Evolutionary conservation across 2,113 vertebrate genomes (phyloP).

Genomic region (Kryptolebias marmoratus): DNA sequence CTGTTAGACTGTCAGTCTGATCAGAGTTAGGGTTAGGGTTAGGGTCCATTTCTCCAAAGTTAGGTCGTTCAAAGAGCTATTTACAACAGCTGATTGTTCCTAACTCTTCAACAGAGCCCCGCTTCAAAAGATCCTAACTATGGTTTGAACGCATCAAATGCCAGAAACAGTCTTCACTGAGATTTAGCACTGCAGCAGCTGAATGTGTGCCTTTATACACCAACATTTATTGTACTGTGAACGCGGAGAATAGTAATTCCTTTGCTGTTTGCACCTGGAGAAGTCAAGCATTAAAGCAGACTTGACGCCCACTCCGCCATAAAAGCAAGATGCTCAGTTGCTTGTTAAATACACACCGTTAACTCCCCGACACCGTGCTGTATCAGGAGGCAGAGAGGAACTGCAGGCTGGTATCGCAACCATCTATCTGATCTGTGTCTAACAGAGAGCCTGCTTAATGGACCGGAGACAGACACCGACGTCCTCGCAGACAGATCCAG

Average conservation of each 20-base stretch:
- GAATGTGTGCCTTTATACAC: conserved; percentile 20
- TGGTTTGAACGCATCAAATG: background rate
- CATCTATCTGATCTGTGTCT: conserved; percentile 70
- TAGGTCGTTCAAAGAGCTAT: too few species aligned
- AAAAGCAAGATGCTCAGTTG: conserved; percentile 40
- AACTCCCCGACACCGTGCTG: conserved; percentile 39
- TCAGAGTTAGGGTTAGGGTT: too few species aligned
- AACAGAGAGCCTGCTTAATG: conserved; percentile 71
- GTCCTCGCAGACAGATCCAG: conserved; percentile 48
- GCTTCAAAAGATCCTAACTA: background rate
- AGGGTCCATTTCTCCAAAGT: background rate
- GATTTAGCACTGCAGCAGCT: conserved; percentile 18
- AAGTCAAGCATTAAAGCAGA: conserved; percentile 51
- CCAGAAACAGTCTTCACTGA: conserved; percentile 3
- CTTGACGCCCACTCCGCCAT: conserved; percentile 17
- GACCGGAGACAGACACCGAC: conserved; percentile 71
- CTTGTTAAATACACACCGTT: conserved; percentile 58
- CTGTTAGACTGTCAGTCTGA: too few species aligned
- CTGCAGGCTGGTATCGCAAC: conserved; percentile 57
- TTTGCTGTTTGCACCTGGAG: conserved; percentile 38
- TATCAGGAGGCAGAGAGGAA: conserved; percentile 38
- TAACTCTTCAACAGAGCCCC: background rate
- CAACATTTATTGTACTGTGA: conserved; percentile 16
- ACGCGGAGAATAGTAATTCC: conserved; percentile 22
- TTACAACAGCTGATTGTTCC: too few species aligned